Percentiles rank a stretch among this genome's conserved stretches.
phyloP scores from a whole-genome alignment of 2,113 vertebrate genomes.

The Miniopterus natalensis region DNA sequence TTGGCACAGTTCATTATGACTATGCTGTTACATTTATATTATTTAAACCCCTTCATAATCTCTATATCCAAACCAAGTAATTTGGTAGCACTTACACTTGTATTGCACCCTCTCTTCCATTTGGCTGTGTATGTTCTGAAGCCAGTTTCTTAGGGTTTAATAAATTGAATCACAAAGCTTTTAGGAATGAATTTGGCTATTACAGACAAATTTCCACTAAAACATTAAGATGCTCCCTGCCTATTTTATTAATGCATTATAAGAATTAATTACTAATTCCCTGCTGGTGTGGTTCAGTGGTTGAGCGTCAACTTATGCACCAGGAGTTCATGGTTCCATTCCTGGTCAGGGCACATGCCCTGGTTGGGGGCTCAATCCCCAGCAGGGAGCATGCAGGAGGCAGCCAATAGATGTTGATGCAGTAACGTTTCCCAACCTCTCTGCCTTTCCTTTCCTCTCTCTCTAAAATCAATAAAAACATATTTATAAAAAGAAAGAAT shows the following conservation, averaged over 20 bases:
- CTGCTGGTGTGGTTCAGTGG: too few relatives aligned
- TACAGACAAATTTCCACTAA: neutral
- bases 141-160: slow-evolving; percentile 19
- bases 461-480: too few relatives aligned
- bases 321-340: too few relatives aligned
- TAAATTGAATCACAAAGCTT: neutral
- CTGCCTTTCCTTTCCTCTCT: too few relatives aligned
- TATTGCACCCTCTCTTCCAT: neutral
- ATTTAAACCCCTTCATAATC: neutral
- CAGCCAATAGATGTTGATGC: too few relatives aligned
- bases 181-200: slow-evolving; percentile 31
- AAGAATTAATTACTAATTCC: slow-evolving; percentile 74
- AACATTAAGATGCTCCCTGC: slow-evolving; percentile 55
- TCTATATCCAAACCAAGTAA: neutral
- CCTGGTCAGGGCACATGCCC: too few relatives aligned
- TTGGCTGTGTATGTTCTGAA: neutral
- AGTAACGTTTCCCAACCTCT: too few relatives aligned
- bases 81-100: neutral
- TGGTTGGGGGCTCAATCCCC: too few relatives aligned
- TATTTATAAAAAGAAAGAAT: slow-evolving; percentile 22
- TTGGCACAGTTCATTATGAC: neutral
- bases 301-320: too few relatives aligned
- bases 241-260: slow-evolving; percentile 71
- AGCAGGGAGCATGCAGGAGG: too few relatives aligned
- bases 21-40: neutral